Evolutionary conservation across 2,888 invertebrate genomes (phyloP).

Genomic region (Physocephala rufipes): DNA sequence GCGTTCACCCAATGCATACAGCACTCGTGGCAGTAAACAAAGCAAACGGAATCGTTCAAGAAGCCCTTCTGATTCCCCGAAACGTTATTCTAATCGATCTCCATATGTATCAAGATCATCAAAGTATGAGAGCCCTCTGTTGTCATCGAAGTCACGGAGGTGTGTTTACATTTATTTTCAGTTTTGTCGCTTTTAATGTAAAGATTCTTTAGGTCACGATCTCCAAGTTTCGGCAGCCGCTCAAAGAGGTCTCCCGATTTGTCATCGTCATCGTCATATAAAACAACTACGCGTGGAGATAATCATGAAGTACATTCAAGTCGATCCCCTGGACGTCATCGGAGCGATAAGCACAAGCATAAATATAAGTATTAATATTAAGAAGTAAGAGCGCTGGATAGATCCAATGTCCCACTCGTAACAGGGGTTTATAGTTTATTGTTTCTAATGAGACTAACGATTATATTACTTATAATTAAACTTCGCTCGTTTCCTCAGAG

Average conservation of each 20-base stretch:
- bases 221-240: constrained; percentile 44
- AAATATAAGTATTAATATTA: constrained; percentile 66
- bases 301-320: constrained; percentile 60
- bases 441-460: no score
- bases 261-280: constrained; percentile 12
- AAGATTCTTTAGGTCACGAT: constrained; percentile 47
- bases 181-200: not conserved
- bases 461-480: no score
- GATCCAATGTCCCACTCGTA: no score
- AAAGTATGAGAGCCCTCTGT: constrained; percentile 56
- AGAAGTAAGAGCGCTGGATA: no score
- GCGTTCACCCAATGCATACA: constrained; percentile 44
- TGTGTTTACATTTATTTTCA: constrained; percentile 35
- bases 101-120: constrained; percentile 45
- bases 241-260: constrained; percentile 24
- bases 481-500: no score
- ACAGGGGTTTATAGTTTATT: no score
- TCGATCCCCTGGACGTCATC: constrained; percentile 54
- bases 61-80: constrained; percentile 58
- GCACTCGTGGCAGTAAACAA: constrained; percentile 48
- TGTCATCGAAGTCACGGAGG: constrained; percentile 49
- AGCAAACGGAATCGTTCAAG: constrained; percentile 56
- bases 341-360: constrained; percentile 67
- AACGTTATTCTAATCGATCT: constrained; percentile 55
- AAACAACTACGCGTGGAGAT: constrained; percentile 41